Evolutionary conservation across 1,140 invertebrate genomes (phyloP), one percentile per base, ranked within the genome.

Genomic region (Ips nitidus): DNA sequence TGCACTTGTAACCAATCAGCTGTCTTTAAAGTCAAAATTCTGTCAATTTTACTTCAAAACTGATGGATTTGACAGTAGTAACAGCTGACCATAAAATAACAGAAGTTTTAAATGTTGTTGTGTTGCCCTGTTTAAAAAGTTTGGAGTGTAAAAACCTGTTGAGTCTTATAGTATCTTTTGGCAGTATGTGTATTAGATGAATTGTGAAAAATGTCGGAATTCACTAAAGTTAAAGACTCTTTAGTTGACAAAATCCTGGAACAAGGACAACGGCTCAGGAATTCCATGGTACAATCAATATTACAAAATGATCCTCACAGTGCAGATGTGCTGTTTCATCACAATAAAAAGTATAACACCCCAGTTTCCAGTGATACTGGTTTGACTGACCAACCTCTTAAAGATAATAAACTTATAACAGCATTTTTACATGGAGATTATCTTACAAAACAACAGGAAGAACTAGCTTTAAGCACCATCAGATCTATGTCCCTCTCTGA

Each of bases 201-300:
- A n/a, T n/a, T n/a, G n/a, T n/a, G n/a, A n/a, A n/a, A n/a, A n/a
- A n/a, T n/a, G n/a, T n/a, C 41, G 47, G 53, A 69, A 5, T 63
- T 63, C 38, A 63, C 22, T 47, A 7, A 57, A 37, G 40, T 45
- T 2, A 64, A 69, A 58, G 65, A 57, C 5, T 52, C 40, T 62
- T 70, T 78, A 60, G 74, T 79, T 5, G 74, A 78, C 50, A 77
- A 77, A 70, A 77, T 78, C 47, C 58, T 79, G 41, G 75, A 78
- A 65, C 76, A 78, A 57, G 78, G 78, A 8, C 75, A 79, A 71
- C 71, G 67, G 63, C 70, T 79, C 47, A 72, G 76, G 71, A 78
- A 74, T 68, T 69, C 78, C 5, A 78, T 79, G 75, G 75, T 78
- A 7, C 67, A 75, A 68, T 72, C 78, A 66, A 78, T 79, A 72